Percentiles rank a stretch among this genome's conserved stretches.
Conservation (phyloP, 1,140 invertebrate genomes). For the Chironomus tepperi region DNA sequence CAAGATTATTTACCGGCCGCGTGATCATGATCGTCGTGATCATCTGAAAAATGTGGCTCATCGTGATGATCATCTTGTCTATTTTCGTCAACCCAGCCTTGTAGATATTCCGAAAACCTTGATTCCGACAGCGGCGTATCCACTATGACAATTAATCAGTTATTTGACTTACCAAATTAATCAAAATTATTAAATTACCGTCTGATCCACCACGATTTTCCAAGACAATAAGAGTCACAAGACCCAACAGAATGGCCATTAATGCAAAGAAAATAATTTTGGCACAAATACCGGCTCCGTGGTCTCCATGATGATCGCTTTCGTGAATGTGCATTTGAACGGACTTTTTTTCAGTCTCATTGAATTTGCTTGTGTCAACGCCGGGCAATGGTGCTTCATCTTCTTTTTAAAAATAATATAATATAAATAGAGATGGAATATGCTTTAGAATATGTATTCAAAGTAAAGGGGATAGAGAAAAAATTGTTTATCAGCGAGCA, state of each 20-base stretch:
- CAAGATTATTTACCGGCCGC: too few species aligned
- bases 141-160: conserved; percentile 44
- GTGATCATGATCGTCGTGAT: conserved; percentile 31
- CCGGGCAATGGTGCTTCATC: conserved; percentile 4
- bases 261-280: conserved; percentile 71
- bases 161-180: background rate
- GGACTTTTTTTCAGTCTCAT: conserved; percentile 42
- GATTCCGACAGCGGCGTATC: conserved; percentile 61
- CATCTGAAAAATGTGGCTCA: conserved; percentile 40
- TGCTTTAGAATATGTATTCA: background rate
- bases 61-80: conserved; percentile 47
- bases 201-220: conserved; percentile 67
- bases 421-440: background rate
- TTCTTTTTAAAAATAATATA: background rate
- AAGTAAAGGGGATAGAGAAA: background rate
- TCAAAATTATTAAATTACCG: conserved; percentile 44
- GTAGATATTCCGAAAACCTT: conserved; percentile 59
- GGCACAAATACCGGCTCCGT: conserved; percentile 70
- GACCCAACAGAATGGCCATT: conserved; percentile 55
- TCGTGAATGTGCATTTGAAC: conserved; percentile 60
- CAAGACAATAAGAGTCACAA: conserved; percentile 66
- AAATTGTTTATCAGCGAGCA: too few species aligned
- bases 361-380: conserved; percentile 9
- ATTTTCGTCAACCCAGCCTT: conserved; percentile 68
- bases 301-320: conserved; percentile 51